Conservation (phyloP, 2,888 invertebrate genomes). For the Pilophorus perplexus region DNA sequence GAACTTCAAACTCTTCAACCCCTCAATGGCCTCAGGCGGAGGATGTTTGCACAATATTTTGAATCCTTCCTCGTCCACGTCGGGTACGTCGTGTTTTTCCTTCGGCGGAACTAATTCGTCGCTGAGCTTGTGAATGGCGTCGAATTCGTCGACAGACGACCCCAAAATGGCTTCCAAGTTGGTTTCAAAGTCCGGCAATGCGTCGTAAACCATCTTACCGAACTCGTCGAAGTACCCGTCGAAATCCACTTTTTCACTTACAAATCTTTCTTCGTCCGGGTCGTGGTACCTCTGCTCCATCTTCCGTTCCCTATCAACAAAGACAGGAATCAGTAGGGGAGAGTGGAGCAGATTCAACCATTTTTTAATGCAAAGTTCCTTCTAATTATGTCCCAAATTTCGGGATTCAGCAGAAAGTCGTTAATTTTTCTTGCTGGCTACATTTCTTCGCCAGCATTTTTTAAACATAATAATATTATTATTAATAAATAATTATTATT, state of each 20-base stretch:
- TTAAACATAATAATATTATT: too few species aligned
- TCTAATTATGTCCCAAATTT: too few species aligned
- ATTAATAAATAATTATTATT: too few species aligned
- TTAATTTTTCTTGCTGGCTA: too few species aligned
- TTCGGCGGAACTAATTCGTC: not conserved
- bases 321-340: too few species aligned
- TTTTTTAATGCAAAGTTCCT: too few species aligned
- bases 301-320: too few species aligned
- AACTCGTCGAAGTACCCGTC: conserved; percentile 28
- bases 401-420: too few species aligned
- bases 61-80: not conserved
- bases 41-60: not conserved
- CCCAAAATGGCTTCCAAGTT: not conserved
- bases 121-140: not conserved
- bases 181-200: not conserved
- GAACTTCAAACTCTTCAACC: not conserved
- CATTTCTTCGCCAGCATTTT: too few species aligned
- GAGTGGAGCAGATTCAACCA: too few species aligned
- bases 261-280: conserved; percentile 3
- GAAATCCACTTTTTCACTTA: conserved; percentile 15
- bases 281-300: conserved; percentile 26
- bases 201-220: not conserved
- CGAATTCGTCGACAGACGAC: not conserved
- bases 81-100: not conserved
- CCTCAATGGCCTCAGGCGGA: not conserved